A percentile compares a stretch with the other conserved stretches of the same genome.
These are phyloP conservation scores for Malachius bipustulatus DNA, from an alignment of 2,888 invertebrate genomes.

Conservation along the genomic window DNA sequence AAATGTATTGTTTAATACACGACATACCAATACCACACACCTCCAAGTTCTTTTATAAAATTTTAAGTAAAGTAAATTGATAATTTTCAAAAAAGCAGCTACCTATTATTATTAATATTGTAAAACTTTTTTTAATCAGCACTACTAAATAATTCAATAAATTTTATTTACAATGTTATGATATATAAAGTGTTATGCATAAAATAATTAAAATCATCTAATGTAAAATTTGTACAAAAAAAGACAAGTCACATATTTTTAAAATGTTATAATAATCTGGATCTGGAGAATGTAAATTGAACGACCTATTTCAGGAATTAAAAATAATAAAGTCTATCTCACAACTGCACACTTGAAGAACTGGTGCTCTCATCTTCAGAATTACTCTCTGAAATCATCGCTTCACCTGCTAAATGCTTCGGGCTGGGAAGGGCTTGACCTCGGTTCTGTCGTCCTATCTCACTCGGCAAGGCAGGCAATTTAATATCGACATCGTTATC, in stretches of 20 bases:
- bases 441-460: conserved; percentile 30
- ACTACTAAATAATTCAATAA: no score
- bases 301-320: no score
- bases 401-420: conserved; percentile 57
- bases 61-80: no score
- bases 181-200: no score
- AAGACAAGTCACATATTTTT: not conserved
- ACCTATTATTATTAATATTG: no score
- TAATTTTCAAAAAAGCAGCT: no score
- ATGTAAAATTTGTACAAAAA: not conserved
- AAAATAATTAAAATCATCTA: no score
- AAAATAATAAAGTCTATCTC: conserved; percentile 26
- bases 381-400: conserved; percentile 53
- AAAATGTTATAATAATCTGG: not conserved
- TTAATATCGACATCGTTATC: conserved; percentile 26
- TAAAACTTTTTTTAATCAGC: no score
- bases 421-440: conserved; percentile 36
- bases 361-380: conserved; percentile 46
- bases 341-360: conserved; percentile 38
- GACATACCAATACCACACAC: no score
- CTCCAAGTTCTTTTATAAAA: no score
- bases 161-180: no score
- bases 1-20: no score
- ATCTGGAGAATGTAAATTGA: not conserved
- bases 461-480: conserved; percentile 34